Conservation (phyloP, 2,888 invertebrate genomes). For the Pyrochroa serraticornis region DNA sequence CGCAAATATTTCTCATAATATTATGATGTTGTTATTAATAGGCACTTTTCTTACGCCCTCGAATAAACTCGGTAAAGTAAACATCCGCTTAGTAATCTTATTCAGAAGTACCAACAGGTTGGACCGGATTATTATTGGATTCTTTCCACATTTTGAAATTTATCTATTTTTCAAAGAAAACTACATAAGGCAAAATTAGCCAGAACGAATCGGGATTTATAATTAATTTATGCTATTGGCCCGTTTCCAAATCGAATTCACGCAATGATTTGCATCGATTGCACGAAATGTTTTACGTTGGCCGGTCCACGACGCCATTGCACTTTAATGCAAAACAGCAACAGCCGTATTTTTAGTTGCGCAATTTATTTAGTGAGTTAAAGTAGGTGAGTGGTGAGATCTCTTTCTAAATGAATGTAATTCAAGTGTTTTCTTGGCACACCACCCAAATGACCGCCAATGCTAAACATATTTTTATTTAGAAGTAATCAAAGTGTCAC, state of each 20-base stretch:
- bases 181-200: too few species aligned
- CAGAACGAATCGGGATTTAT: too few species aligned
- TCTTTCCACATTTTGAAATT: background rate
- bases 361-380: conserved; percentile 28
- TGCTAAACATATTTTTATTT: conserved; percentile 31
- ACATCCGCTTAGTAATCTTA: conserved; percentile 20
- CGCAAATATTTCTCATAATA: conserved; percentile 16
- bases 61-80: conserved; percentile 18
- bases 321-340: conserved; percentile 30
- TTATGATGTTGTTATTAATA: conserved; percentile 21
- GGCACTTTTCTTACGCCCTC: conserved; percentile 12
- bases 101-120: conserved; percentile 21
- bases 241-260: too few species aligned
- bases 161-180: too few species aligned
- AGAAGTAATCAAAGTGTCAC: conserved; percentile 9
- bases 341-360: conserved; percentile 32
- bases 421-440: conserved; percentile 37
- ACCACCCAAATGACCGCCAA: conserved; percentile 25
- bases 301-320: conserved; percentile 12
- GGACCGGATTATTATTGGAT: conserved; percentile 8
- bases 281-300: conserved; percentile 9
- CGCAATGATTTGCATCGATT: too few species aligned
- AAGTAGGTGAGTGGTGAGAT: conserved; percentile 34
- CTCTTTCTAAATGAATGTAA: conserved; percentile 32
- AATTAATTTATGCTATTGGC: too few species aligned